phyloP scores from a whole-genome alignment of 1,140 invertebrate genomes.

The Drosophila pandora region DNA sequence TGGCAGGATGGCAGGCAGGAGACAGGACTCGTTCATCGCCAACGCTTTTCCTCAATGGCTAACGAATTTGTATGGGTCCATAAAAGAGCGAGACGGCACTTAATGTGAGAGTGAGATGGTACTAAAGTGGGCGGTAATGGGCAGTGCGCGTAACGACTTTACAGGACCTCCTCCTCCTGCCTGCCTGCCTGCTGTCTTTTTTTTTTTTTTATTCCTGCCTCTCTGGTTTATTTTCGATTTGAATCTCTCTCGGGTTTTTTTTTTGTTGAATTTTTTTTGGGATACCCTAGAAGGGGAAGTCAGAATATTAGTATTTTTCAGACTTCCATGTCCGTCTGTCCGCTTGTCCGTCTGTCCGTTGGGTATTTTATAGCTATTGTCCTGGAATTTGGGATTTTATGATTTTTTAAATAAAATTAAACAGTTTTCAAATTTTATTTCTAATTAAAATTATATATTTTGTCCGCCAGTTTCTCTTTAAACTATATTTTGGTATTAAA shows the following conservation, averaged over 20 bases:
- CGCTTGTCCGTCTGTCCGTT: no score
- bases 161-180: constrained; percentile 8
- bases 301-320: background rate
- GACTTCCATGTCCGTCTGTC: no score
- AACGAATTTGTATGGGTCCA: constrained; percentile 49
- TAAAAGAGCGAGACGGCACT: constrained; percentile 18
- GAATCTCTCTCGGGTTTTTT: background rate
- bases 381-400: no score
- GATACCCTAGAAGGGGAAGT: background rate
- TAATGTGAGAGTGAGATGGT: background rate
- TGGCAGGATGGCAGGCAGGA: background rate
- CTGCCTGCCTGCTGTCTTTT: constrained; percentile 2
- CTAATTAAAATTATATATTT: no score
- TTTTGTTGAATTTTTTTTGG: background rate
- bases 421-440: no score
- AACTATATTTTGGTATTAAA: no score
- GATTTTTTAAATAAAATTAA: no score
- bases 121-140: constrained; percentile 28
- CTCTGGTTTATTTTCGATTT: background rate
- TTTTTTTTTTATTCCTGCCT: background rate
- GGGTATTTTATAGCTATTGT: no score
- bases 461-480: no score
- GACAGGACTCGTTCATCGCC: constrained; percentile 5
- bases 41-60: constrained; percentile 29
- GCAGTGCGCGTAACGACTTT: constrained; percentile 39